Base-by-base conservation (phyloP, 2,888 invertebrate genomes). In the Aplocera efformata region DNA sequence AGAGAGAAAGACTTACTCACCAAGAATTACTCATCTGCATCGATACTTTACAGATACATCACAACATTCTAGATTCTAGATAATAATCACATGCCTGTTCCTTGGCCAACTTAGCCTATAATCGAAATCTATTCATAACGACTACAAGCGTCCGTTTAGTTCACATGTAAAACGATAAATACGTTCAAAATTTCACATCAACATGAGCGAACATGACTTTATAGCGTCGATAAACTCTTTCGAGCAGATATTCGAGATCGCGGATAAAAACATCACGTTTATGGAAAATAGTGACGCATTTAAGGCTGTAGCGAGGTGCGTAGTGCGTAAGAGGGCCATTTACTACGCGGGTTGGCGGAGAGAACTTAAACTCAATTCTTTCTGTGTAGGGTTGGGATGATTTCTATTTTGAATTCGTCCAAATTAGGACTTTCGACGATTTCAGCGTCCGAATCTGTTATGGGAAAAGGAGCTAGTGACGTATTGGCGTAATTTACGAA, bases 361-460 rank as follows among this genome's bases (percentile, higher is more conserved):
- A 56, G 66, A 63, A 58, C 60, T 62, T 62, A 63, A 73, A 71
- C 76, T 72, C 71, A 69, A 76, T 77, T 74, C 66, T 54, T 55
- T 57, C 17, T 36, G 17, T 31, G 13, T 45, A 45, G 45, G 28
- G 40, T 7, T 41, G 37, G 22, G 32, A 17, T 20, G 24, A 3
- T 1, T 7, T 8, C 7, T 1, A 23, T 6, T 6, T 5, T 17
- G 21, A 25, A 26, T 24, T 6, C n/a, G 6, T 9, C 29, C 6
- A 27, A 22, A 35, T n/a, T 31, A 8, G 22, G 29, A 33, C 28
- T 17, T 7, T 7, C 24, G 8, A 7, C 8, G 29, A 30, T 28
- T 11, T 1, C 7, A 21, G 11, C 8, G n/a, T 23, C 22, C 10
- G 28, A 7, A 32, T 22, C 27, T 4, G 13, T 3, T 17, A 5